A percentile compares a stretch with the other conserved stretches of the same genome.
Conservation (phyloP, 2,113 vertebrate species). For the Rhipidura dahli region DNA sequence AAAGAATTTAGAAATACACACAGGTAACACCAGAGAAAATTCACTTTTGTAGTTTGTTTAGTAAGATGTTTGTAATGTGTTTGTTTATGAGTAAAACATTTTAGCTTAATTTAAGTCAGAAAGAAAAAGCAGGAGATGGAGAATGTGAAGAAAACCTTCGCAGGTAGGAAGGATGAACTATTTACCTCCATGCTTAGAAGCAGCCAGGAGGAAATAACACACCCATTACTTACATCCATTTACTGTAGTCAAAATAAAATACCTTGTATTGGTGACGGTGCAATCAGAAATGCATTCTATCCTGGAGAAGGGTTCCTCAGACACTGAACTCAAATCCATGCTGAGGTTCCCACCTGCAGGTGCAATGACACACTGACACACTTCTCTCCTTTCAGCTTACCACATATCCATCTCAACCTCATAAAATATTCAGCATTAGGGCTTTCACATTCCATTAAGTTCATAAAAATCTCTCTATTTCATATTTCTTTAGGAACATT, state of each 20-base stretch:
- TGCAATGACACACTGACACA: not conserved
- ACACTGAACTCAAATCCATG: not conserved
- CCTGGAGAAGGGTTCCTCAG: not conserved
- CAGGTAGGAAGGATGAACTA: not conserved
- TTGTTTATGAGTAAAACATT: not conserved
- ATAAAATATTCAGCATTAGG: not conserved
- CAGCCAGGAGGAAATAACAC: not conserved
- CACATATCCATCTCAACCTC: not conserved
- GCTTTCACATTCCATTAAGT: not conserved
- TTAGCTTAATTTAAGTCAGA: not conserved
- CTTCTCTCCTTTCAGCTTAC: not conserved
- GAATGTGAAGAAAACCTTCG: not conserved
- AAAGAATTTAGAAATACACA: not conserved
- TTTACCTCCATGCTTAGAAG: not conserved
- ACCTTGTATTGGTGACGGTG: rapidly evolving
- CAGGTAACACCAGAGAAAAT: not conserved
- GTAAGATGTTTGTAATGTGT: not conserved
- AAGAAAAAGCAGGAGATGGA: not conserved
- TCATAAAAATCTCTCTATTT: not conserved
- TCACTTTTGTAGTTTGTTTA: not conserved
- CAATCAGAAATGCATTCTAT: not conserved
- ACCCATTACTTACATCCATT: not conserved
- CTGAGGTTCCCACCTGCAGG: not conserved
- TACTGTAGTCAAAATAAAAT: not conserved
- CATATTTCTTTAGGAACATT: not conserved